Evolutionary conservation across 2,888 invertebrate species (phyloP), one percentile per base, ranked within the genome.

Genomic region (Thera britannica): DNA sequence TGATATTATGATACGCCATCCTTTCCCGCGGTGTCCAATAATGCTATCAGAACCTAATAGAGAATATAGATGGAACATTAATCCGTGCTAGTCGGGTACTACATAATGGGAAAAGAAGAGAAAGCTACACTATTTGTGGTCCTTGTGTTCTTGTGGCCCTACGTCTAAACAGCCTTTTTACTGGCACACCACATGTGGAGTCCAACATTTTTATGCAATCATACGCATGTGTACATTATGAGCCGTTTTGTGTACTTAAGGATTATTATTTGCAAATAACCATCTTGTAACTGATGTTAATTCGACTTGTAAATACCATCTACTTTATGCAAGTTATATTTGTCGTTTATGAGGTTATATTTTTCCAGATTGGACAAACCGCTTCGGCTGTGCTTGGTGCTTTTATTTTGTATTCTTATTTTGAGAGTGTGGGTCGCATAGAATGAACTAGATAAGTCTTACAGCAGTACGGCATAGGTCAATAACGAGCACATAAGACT

Each of bases 151-250:
- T 8, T 54, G 44, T 35, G 34, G 11, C 7, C 6, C 7, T 57
- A 49, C 44, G 44, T 46, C 9, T 41, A 49, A 11, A 52, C 6
- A 58, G 52, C 12, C 9, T 54, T 55, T 44, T 65, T n/a, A 41
- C 35, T 48, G 23, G 23, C 9, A 35, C 52, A 58, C 54, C 54
- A 44, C 58, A 67, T 62, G 62, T 58, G 46, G 62, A 66, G 61
- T 77, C 72, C 71, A 77, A 72, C 70, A 75, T 70, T 76, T 82
- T 76, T 75, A 79, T 82, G 77, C 80, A 79, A 81, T 81, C 79
- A 79, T 78, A 74, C 65, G 68, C 75, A 75, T 73, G 75, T 75
- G 72, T 75, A 64, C 60, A 60, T 48, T 74, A 76, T 75, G 57
- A 60, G 77, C 78, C 72, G 76, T 75, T 76, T 55, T 58, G 59